phyloP scores from a whole-genome alignment of 2,113 vertebrate species.

The Tragelaphus imberbis region DNA sequence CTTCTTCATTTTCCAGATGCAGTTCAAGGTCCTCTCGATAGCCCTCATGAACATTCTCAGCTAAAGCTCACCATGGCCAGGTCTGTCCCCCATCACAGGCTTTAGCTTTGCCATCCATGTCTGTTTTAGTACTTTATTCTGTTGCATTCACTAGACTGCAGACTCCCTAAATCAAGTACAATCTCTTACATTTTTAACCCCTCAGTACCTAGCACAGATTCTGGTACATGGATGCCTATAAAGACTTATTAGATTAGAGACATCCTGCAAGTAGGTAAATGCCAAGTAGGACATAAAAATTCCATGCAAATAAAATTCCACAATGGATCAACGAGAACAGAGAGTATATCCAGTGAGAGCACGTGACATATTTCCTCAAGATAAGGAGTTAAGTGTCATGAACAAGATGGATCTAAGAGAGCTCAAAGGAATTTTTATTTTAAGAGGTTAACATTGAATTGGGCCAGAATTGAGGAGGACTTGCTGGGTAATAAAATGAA shows the following conservation, averaged over 20 bases:
- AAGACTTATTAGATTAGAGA: neutral
- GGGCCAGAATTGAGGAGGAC: neutral
- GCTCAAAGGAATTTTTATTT: neutral
- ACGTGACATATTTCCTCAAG: neutral
- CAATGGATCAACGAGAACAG: neutral
- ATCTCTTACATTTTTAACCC: neutral
- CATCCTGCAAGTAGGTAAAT: neutral
- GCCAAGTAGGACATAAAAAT: neutral
- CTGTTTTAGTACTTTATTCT: neutral
- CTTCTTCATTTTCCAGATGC: neutral
- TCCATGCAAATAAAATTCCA: neutral
- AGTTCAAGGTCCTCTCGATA: neutral
- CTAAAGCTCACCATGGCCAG: neutral
- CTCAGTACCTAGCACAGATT: neutral
- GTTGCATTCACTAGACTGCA: neutral
- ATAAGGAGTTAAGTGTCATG: neutral
- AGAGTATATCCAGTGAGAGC: neutral
- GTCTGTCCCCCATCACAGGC: rapidly evolving
- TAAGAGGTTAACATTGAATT: neutral
- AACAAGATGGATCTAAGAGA: neutral
- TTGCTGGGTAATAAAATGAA: neutral
- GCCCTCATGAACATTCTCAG: neutral
- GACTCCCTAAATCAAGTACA: neutral
- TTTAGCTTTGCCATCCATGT: neutral
- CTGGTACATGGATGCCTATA: neutral